Base-by-base conservation (phyloP, 2,797 vertebrate genomes). In the Iguana delicatissima region DNA sequence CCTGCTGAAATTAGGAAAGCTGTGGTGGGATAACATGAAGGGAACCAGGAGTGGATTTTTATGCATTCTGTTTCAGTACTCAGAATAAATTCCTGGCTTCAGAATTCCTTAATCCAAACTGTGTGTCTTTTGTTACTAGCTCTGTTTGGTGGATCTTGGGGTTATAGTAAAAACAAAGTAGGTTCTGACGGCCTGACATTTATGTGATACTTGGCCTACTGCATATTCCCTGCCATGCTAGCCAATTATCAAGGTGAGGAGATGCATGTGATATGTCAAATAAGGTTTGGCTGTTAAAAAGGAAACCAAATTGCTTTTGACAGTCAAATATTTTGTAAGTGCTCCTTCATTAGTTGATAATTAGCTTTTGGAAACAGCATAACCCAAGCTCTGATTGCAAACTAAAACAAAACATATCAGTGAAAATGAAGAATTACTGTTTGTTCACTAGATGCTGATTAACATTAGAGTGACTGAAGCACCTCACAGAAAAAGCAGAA, bases 381-480 rank as follows among this genome's bases (percentile, higher is more conserved):
- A 1, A 46, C 85, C 52, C 50, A 12, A 87, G 84, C 55, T 92
- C 88, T 67, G 86, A 93, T 82, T 89, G 89, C 20, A 90, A 93
- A 74, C 35, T 79, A 84, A 91, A 93, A 89, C 52, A 59, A 93
- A 81, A 80, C 84, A 46, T 52, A 26, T 89, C 80, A 79, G 42
- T 80, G 74, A 92, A 89, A 93, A 89, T 59, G 42, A 95, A 93
- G 35, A 0, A 62, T 92, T 89, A 77, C 22, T 89, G 64, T 91
- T 95, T 89, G 79, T 16, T 90, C 6, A 46, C 67, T 93, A 92
- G 93, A 89, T 88, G 69, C 69, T 79, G 76, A 93, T 96, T 94
- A 92, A 84, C 86, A n/a, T 59, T 85, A 81, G 77, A 55, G 1
- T 0, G 0, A 83, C 81, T 96, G 52, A 84, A 89, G 85, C 67